Evolutionary conservation across 2,113 vertebrate genomes (phyloP), one percentile per base, ranked within the genome.

Genomic region (Pteruthius melanotis): DNA sequence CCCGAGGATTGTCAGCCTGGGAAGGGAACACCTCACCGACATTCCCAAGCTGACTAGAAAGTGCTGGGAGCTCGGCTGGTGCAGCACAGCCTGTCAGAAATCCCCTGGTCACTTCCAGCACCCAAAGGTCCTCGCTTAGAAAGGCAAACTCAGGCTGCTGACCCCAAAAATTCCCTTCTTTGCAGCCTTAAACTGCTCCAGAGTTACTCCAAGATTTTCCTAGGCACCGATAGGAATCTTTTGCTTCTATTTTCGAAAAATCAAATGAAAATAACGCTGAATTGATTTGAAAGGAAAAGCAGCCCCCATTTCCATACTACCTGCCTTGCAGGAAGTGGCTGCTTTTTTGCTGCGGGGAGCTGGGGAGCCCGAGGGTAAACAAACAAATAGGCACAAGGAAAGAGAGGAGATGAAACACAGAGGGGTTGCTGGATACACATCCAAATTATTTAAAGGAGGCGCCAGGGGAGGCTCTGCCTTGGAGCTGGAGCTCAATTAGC

Each of bases 281-380:
- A 57, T 72, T 64, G 10, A 96, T 94, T 92, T 95, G 96, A 92
- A 93, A 96, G 96, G 94, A 94, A 96, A 96, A 97, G 86, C 83
- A 83, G 90, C 33, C 72, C 12, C 86, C 61, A 71, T 92, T 93
- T 95, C 42, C 92, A 93, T 94, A 33, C 42, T 94, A 94, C 93
- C 94, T 90, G 95, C 60, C 69, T 31, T 78, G 42, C 92, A 93
- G 94, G 95, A 96, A 96, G 77, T 5, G 71, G 50, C 70, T 88
- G 94, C 1, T 6, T 94, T 94, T 85, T 85, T 52, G 39, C 84
- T 35, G 37, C 89, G 14, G 88, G 94, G 76, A 95, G 71, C 61
- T 5, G 78, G 64, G 40, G 56, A 81, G 92, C 96, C 92, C 1
- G 76, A 87, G 92, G 92, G 68, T 7, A 71, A 86, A 95, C 83